A percentile compares a stretch with the other conserved stretches of the same genome.
phyloP scores from a whole-genome alignment of 2,113 vertebrate species.

The Conger conger region DNA sequence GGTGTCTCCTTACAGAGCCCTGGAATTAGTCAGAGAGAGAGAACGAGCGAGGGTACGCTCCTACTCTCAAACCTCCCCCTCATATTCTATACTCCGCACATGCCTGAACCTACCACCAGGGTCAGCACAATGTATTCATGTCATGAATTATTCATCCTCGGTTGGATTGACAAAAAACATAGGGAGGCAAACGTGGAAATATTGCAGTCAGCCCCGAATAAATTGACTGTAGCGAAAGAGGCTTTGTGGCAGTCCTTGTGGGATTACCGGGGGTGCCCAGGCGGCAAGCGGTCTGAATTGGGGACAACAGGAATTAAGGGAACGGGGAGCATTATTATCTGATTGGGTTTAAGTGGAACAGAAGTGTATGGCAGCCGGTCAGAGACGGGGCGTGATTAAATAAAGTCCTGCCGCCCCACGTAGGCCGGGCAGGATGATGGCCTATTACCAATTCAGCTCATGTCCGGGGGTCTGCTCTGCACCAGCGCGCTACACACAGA shows the following conservation, averaged over 20 bases:
- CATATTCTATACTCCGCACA: neutral
- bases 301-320: neutral
- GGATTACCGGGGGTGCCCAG: neutral
- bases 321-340: neutral
- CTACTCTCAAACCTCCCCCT: neutral
- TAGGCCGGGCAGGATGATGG: neutral
- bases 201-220: neutral
- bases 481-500: neutral
- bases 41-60: neutral
- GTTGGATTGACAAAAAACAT: neutral
- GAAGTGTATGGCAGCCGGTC: neutral
- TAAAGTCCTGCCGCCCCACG: neutral
- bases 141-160: neutral
- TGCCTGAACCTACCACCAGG: neutral
- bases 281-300: neutral
- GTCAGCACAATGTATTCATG: neutral
- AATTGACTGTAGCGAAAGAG: neutral
- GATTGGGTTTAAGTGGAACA: neutral
- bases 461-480: neutral
- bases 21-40: constrained; percentile 17
- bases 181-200: neutral
- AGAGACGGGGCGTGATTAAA: neutral
- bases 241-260: neutral
- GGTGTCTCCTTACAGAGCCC: constrained; percentile 1
- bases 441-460: neutral